phyloP scores from a whole-genome alignment of 2,797 vertebrate genomes.

The Chaenodraco wilsoni region DNA sequence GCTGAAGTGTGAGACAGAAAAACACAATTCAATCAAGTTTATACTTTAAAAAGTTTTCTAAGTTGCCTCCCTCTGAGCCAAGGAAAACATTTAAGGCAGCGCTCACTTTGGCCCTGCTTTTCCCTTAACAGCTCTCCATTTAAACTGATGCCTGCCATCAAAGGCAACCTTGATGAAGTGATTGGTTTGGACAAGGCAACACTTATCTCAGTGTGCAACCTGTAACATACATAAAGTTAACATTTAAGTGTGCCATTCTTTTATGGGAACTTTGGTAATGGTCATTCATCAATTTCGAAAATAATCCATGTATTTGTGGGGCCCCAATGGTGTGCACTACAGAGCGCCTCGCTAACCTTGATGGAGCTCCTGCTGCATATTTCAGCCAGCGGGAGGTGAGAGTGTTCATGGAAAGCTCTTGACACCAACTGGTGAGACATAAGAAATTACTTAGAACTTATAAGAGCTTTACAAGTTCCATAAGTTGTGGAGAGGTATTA shows the following conservation, averaged over 20 bases:
- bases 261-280: constrained; percentile 40
- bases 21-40: constrained; percentile 36
- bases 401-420: constrained; percentile 10
- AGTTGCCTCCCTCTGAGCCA: constrained; percentile 39
- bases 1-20: background rate
- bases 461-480: constrained; percentile 11
- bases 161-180: constrained; percentile 58
- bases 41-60: constrained; percentile 58
- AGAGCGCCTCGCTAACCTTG: fast-evolving
- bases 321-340: background rate
- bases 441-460: constrained; percentile 18
- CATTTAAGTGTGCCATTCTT: constrained; percentile 30
- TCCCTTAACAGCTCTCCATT: constrained; percentile 42
- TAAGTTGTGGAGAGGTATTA: background rate
- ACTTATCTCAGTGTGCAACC: constrained; percentile 43
- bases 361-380: background rate
- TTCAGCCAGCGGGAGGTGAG: constrained; percentile 18
- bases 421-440: background rate
- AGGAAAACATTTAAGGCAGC: constrained; percentile 37
- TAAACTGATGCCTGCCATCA: constrained; percentile 36
- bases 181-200: constrained; percentile 54
- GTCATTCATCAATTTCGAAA: constrained; percentile 31
- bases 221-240: constrained; percentile 20
- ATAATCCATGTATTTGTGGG: constrained; percentile 12
- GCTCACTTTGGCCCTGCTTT: constrained; percentile 26